Base-by-base conservation (phyloP, 1,140 invertebrate genomes). In the Nasonia vitripennis region DNA sequence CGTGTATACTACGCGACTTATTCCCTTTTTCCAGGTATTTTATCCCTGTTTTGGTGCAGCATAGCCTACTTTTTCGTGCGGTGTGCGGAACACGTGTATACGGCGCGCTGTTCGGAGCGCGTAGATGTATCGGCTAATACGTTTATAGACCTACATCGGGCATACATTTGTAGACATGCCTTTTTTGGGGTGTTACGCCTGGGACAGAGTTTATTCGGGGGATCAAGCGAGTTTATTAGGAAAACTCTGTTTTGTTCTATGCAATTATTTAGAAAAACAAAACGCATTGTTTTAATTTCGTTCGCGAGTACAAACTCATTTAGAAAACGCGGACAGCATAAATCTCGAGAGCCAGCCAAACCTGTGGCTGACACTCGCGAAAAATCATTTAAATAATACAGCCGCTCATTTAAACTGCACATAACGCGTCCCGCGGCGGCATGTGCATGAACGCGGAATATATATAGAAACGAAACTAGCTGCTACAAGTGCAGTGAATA, bases 361-460 rank as follows among this genome's bases (percentile, higher is more conserved):
- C 55, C 20, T 62, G 55, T 62, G 1, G 55, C 14, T 62, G 55
- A 62, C 55, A 62, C 55, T 14, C 14, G 2, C 2, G 17, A 62
- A 62, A 62, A 62, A 20, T 62, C 55, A 17, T 62, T 62, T 17
- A 71, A 71, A 31, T 71, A 71, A 71, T 71, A 12, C 23, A 34
- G 70, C 27, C 27, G 70, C 70, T 71, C 70, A 31, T 71, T 75
- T 75, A 45, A 75, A 75, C 31, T n/a, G 74, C 37, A 75, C 74
- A 37, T 41, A 31, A 45, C 74, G 37, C 45, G 77, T 34, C 20
- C 12, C 23, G n/a, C 41, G 48, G 48, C 45, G 55, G 51, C n/a
- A 34, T n/a, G 37, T 78, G 31, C 11, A 62, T 2, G 77, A 37
- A 48, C 12, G 27, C 27, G 27, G 27, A 27, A 27, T 27, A 27